Conservation (phyloP, 1,140 invertebrate genomes). For the Andrena cerasifolii region DNA sequence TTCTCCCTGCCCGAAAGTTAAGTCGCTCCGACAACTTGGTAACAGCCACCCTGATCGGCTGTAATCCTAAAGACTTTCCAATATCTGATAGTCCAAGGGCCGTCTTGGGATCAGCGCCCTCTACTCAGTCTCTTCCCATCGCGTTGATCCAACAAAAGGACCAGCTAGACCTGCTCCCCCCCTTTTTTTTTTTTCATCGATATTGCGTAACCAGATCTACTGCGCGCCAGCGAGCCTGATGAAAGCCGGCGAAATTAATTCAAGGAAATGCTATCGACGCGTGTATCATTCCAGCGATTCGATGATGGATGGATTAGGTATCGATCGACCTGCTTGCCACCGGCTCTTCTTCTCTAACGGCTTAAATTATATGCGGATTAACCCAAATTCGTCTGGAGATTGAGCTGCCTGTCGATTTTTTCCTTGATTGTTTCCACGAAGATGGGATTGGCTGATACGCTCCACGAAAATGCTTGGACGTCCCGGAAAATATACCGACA, state of each 20-base stretch:
- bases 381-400: conserved; percentile 16
- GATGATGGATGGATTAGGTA: background rate
- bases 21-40: conserved; percentile 69
- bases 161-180: background rate
- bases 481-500: too few species aligned
- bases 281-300: background rate
- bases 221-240: background rate
- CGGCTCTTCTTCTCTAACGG: background rate
- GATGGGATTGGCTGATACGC: background rate
- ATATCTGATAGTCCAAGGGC: conserved; percentile 68
- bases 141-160: conserved; percentile 16
- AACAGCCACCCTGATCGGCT: conserved; percentile 67
- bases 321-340: conserved; percentile 15
- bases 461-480: too few species aligned
- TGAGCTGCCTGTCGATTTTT: background rate
- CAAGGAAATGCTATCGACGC: background rate
- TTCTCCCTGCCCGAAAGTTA: conserved; percentile 63
- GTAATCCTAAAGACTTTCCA: conserved; percentile 73
- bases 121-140: conserved; percentile 9
- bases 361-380: conserved; percentile 33
- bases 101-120: conserved; percentile 43
- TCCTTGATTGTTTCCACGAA: background rate
- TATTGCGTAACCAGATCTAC: background rate
- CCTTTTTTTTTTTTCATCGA: background rate
- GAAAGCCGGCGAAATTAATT: conserved; percentile 1